phyloP scores from a whole-genome alignment of 2,888 invertebrate species.

The Lydus trimaculatus region DNA sequence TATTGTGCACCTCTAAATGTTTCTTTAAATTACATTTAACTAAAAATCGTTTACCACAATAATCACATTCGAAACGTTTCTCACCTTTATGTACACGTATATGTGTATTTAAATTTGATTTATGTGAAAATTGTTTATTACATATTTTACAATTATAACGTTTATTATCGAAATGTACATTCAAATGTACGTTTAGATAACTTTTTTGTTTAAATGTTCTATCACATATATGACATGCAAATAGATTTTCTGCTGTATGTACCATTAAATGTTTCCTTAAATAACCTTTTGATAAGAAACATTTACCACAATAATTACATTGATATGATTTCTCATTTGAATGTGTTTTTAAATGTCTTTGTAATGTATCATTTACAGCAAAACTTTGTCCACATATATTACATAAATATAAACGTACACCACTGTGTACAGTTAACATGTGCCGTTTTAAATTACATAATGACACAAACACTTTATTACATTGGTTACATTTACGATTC shows the following conservation, averaged over 20 bases:
- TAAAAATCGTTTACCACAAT: neutral
- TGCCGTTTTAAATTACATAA: neutral
- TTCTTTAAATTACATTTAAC: constrained; percentile 2
- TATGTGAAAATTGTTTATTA: neutral
- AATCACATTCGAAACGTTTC: neutral
- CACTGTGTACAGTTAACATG: neutral
- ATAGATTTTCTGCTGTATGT: neutral
- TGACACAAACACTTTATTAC: neutral
- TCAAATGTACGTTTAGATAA: neutral
- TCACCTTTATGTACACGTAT: neutral
- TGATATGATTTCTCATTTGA: neutral
- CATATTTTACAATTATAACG: neutral
- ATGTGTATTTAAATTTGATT: constrained; percentile 2
- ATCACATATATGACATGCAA: neutral
- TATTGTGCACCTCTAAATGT: neutral
- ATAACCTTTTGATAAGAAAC: neutral
- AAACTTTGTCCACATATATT: neutral
- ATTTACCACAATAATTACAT: constrained; percentile 1
- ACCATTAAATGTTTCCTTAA: neutral
- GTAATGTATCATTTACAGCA: neutral
- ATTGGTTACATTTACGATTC: neutral
- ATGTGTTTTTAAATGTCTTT: neutral
- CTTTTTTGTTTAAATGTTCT: neutral
- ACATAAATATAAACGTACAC: neutral
- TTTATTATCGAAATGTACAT: constrained; percentile 2